Percentiles rank a stretch among this genome's conserved stretches.
phyloP scores from a whole-genome alignment of 2,888 invertebrate species.

The Ypsolopha sequella region DNA sequence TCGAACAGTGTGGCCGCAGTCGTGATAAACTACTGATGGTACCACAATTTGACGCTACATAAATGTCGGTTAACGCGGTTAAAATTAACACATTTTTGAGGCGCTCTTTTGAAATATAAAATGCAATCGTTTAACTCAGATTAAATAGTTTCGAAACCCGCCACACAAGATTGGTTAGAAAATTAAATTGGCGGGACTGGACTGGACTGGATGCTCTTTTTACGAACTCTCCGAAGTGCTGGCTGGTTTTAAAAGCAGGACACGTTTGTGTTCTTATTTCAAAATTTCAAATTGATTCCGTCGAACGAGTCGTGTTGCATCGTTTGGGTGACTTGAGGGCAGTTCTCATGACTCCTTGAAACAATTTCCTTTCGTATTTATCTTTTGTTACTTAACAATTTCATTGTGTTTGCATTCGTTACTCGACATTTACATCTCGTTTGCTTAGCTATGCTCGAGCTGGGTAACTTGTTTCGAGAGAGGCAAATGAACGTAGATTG shows the following conservation, averaged over 20 bases:
- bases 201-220: too few species aligned
- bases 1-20: slow-evolving; percentile 1
- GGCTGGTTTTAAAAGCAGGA: background rate
- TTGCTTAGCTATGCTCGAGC: slow-evolving; percentile 19
- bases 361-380: slow-evolving; percentile 25
- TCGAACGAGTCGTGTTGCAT: too few species aligned
- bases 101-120: background rate
- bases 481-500: slow-evolving; percentile 39
- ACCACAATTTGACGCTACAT: slow-evolving; percentile 4
- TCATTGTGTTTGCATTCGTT: slow-evolving; percentile 41
- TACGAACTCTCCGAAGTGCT: background rate
- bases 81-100: slow-evolving; percentile 1
- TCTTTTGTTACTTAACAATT: slow-evolving; percentile 40
- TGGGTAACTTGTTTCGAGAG: slow-evolving; percentile 30
- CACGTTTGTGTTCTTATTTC: background rate
- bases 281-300: background rate
- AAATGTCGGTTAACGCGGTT: slow-evolving; percentile 1
- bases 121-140: background rate
- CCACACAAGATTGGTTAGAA: too few species aligned
- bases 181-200: too few species aligned
- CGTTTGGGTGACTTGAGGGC: slow-evolving; percentile 7
- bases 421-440: slow-evolving; percentile 29
- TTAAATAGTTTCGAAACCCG: background rate
- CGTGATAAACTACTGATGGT: slow-evolving; percentile 2
- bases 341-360: slow-evolving; percentile 21